phyloP scores from a whole-genome alignment of 2,113 vertebrate genomes.

The Xiphophorus hellerii region DNA sequence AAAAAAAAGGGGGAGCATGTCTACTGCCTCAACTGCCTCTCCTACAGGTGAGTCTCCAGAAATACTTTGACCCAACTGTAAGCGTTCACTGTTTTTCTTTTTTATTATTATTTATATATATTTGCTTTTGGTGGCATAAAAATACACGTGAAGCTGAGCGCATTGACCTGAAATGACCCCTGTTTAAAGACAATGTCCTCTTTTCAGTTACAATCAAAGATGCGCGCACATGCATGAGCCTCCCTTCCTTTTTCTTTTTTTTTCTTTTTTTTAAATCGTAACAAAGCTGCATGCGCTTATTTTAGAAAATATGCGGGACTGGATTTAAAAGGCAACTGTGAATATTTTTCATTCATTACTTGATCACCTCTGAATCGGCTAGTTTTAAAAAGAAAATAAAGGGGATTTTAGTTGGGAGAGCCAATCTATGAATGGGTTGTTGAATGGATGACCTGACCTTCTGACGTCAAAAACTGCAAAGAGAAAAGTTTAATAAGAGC shows the following conservation, averaged over 20 bases:
- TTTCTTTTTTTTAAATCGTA: background rate
- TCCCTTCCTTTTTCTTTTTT: background rate
- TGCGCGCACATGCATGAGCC: background rate
- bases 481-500: background rate
- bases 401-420: background rate
- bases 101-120: background rate
- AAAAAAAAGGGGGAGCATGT: constrained; percentile 42
- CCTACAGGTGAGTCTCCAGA: constrained; percentile 60
- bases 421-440: background rate
- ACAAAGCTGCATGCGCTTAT: background rate
- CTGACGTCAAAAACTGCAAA: background rate
- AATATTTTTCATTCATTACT: background rate
- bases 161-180: constrained; percentile 47
- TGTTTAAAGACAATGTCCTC: background rate
- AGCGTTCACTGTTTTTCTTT: background rate
- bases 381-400: background rate
- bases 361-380: background rate
- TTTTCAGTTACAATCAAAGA: constrained; percentile 8
- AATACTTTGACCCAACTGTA: background rate
- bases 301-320: background rate
- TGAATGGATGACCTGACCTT: background rate
- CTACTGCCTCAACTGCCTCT: constrained; percentile 42
- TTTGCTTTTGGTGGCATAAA: background rate
- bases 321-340: background rate
- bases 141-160: background rate